These are phyloP conservation scores for Heliangelus exortis DNA, from an alignment of 2,797 vertebrate species.

Conservation along the genomic window DNA sequence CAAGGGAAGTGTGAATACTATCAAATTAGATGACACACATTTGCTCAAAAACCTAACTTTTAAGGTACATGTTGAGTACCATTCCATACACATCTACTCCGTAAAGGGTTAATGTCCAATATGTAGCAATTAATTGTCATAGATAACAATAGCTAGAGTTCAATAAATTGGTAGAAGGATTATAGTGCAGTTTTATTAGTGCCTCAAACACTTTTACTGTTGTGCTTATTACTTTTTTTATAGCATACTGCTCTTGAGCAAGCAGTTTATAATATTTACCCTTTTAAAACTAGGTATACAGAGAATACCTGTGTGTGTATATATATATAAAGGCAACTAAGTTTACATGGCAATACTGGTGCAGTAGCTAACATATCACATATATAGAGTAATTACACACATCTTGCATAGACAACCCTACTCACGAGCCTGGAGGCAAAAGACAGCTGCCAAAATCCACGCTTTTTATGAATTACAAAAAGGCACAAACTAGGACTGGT, in stretches of 20 bases:
- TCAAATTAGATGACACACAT: background rate
- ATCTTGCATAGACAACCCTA: background rate
- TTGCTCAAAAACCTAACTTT: background rate
- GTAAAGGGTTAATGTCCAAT: background rate
- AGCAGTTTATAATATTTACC: conserved; percentile 54
- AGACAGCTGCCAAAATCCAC: conserved; percentile 19
- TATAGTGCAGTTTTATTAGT: conserved; percentile 45
- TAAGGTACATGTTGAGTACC: background rate
- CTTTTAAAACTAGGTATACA: conserved; percentile 32
- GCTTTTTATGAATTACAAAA: background rate
- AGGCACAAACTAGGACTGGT: background rate
- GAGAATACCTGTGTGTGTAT: background rate
- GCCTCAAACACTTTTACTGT: conserved; percentile 56
- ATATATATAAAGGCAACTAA: background rate
- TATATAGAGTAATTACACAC: background rate
- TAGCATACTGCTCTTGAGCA: conserved; percentile 50
- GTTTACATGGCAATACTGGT: conserved; percentile 16
- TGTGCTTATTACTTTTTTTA: conserved; percentile 55
- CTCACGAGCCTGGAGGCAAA: background rate
- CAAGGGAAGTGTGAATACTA: background rate
- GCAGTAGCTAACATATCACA: background rate
- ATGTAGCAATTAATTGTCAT: background rate
- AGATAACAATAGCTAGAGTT: conserved; percentile 31
- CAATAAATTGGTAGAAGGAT: conserved; percentile 42
- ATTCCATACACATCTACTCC: background rate